A percentile compares a stretch with the other conserved stretches of the same genome.
phyloP scores from a whole-genome alignment of 2,113 vertebrate species.

The Caranx melampygus region DNA sequence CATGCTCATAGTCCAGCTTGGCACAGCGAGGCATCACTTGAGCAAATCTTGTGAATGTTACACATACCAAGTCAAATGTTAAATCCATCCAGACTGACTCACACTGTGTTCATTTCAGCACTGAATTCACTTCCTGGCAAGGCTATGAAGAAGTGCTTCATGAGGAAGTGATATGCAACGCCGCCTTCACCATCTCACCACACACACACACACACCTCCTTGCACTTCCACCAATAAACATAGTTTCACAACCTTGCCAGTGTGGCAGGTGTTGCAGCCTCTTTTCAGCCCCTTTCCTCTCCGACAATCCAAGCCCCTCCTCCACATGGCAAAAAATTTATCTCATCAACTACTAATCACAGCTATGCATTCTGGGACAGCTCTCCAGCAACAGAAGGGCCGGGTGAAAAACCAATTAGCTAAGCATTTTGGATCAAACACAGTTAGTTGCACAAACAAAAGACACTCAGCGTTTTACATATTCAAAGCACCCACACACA shows the following conservation, averaged over 20 bases:
- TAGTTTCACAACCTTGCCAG: slow-evolving; percentile 55
- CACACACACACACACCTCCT: slow-evolving; percentile 33
- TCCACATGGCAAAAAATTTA: slow-evolving; percentile 59
- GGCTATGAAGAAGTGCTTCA: slow-evolving; percentile 3
- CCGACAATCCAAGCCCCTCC: slow-evolving; percentile 47
- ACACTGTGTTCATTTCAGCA: slow-evolving; percentile 24
- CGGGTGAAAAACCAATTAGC: slow-evolving; percentile 79
- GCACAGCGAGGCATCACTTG: background rate
- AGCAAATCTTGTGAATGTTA: slow-evolving; percentile 11
- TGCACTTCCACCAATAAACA: slow-evolving; percentile 51
- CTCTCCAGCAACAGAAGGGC: slow-evolving; percentile 75
- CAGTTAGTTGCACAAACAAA: slow-evolving; percentile 78
- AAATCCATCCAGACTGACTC: slow-evolving; percentile 32
- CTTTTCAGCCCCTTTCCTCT: slow-evolving; percentile 52
- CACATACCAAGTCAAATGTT: slow-evolving; percentile 31
- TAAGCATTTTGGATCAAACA: slow-evolving; percentile 78
- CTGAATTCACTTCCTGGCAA: slow-evolving; percentile 1
- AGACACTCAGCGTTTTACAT: slow-evolving; percentile 61
- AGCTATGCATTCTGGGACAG: slow-evolving; percentile 81
- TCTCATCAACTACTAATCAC: slow-evolving; percentile 81
- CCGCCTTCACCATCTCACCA: background rate
- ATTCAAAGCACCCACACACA: slow-evolving; percentile 44
- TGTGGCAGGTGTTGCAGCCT: slow-evolving; percentile 69
- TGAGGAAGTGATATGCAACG: background rate
- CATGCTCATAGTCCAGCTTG: background rate